Evolutionary conservation across 2,797 vertebrate species (phyloP).

Genomic region (Sebastes umbrosus): DNA sequence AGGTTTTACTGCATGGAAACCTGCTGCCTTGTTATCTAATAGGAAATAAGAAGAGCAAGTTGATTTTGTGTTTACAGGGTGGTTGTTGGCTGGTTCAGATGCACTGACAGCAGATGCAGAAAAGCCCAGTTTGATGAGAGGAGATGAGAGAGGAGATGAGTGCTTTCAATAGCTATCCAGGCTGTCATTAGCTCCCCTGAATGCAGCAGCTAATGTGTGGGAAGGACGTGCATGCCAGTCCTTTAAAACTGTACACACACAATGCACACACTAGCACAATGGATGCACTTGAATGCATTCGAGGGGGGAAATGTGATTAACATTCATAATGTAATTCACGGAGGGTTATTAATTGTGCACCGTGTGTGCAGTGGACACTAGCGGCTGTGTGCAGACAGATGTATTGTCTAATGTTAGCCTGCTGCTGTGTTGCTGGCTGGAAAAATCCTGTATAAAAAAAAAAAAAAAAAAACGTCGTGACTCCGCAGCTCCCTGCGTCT

Average conservation of each 20-base stretch:
- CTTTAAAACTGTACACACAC: conserved; percentile 4
- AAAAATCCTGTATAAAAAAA: conserved; percentile 7
- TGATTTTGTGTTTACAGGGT: not conserved
- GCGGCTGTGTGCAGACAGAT: not conserved
- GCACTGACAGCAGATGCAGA: conserved; percentile 12
- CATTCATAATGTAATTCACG: not conserved
- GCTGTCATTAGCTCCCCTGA: conserved; percentile 38
- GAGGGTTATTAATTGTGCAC: not conserved
- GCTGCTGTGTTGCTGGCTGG: not conserved
- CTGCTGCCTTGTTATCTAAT: conserved; percentile 11
- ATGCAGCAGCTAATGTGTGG: conserved; percentile 65
- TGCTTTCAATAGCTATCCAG: conserved; percentile 10
- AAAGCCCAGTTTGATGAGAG: not conserved
- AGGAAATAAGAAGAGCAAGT: conserved; percentile 19
- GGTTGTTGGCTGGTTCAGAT: not conserved
- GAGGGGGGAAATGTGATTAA: not conserved
- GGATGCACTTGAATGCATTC: conserved; percentile 15
- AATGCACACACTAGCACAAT: conserved; percentile 13
- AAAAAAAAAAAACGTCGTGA: conserved; percentile 47
- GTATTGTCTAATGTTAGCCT: not conserved
- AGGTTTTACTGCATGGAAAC: not conserved
- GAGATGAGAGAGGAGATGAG: conserved; percentile 24
- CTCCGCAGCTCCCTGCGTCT: conserved; percentile 32
- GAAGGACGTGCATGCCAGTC: conserved; percentile 53
- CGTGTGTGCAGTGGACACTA: not conserved